Conservation (phyloP, 1,140 invertebrate genomes). For the Bathynomus jamesi region DNA sequence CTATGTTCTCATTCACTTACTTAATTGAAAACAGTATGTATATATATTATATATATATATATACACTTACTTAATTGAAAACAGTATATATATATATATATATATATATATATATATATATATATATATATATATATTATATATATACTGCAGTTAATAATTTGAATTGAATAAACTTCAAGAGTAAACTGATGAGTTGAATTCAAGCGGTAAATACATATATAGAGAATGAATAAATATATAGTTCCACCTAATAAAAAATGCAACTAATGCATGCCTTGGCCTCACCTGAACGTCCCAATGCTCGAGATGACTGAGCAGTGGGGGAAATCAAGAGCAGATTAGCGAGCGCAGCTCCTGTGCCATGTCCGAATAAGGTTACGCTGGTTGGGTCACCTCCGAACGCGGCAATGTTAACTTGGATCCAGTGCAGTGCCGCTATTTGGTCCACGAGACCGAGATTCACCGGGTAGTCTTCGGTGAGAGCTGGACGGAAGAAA, state of each 20-base stretch:
- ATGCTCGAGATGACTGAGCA: slow-evolving; percentile 33
- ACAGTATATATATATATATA: not conserved
- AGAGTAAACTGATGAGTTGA: too few species aligned
- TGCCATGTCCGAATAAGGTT: slow-evolving; percentile 87
- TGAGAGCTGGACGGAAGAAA: slow-evolving; percentile 65
- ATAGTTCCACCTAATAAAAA: too few species aligned
- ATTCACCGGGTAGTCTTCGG: slow-evolving; percentile 64
- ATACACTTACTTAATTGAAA: not conserved
- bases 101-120: slow-evolving; percentile 2
- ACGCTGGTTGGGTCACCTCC: slow-evolving; percentile 60
- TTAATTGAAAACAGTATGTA: not conserved
- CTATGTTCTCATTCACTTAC: too few species aligned
- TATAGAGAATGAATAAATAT: too few species aligned
- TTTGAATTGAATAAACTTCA: too few species aligned
- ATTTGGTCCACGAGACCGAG: slow-evolving; percentile 83
- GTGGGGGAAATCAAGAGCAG: slow-evolving; percentile 79
- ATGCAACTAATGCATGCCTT: too few species aligned
- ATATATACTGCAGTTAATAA: not conserved
- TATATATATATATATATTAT: not conserved
- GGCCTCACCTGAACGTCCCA: too few species aligned
- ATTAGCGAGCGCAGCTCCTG: slow-evolving; percentile 85
- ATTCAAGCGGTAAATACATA: too few species aligned
- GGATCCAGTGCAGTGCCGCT: slow-evolving; percentile 77
- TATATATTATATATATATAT: not conserved
- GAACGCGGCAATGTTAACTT: slow-evolving; percentile 50